A percentile compares a stretch with the other conserved stretches of the same genome.
Conservation (phyloP, 2,113 vertebrate species). For the Trogon melanurus region DNA sequence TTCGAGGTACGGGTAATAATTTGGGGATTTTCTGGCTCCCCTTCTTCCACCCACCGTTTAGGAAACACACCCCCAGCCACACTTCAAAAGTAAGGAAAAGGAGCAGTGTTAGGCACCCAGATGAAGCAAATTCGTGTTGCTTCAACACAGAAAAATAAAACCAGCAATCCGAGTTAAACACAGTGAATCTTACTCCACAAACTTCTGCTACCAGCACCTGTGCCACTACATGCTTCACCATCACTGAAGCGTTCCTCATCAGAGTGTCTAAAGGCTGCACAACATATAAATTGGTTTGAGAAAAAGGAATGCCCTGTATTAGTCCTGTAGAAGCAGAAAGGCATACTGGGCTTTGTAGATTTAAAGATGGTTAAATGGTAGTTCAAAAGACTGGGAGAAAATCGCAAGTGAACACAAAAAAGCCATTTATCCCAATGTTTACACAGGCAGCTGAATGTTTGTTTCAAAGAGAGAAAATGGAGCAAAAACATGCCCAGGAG, state of each 20-base stretch:
- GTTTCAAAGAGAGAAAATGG: not conserved
- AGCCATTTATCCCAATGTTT: not conserved
- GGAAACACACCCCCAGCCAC: slow-evolving; percentile 2
- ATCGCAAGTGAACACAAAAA: not conserved
- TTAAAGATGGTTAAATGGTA: not conserved
- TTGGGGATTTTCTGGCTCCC: not conserved
- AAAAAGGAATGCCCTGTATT: not conserved
- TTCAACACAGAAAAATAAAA: not conserved
- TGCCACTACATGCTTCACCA: slow-evolving; percentile 78
- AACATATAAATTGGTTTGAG: slow-evolving; percentile 67
- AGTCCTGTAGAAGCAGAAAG: not conserved
- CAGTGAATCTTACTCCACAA: slow-evolving; percentile 51
- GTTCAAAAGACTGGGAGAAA: not conserved
- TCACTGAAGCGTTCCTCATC: slow-evolving; percentile 82
- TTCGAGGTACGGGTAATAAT: not conserved
- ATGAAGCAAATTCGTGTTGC: not conserved
- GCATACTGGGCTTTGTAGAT: not conserved
- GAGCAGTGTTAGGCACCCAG: slow-evolving; percentile 32
- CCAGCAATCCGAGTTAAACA: not conserved
- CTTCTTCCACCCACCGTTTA: slow-evolving; percentile 29
- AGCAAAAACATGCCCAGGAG: not conserved
- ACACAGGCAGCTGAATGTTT: not conserved
- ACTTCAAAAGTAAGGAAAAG: not conserved
- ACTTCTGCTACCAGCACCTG: slow-evolving; percentile 65
- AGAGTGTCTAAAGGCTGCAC: slow-evolving; percentile 78